Evolutionary conservation across 2,113 vertebrate species (phyloP), one percentile per base, ranked within the genome.

Genomic region (Nibea coibor): DNA sequence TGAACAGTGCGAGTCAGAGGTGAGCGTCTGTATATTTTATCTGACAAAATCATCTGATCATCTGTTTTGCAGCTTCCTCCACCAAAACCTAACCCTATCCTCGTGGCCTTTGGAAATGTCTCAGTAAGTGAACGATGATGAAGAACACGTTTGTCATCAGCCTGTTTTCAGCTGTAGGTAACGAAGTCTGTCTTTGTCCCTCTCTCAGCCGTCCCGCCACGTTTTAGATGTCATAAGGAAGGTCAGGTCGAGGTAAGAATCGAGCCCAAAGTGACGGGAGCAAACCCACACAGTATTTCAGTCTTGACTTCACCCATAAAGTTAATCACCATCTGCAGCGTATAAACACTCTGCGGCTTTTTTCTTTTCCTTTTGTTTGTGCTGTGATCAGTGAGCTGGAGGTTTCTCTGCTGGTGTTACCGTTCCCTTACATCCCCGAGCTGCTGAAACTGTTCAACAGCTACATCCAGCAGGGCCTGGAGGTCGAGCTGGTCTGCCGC

Each of bases 221-320:
- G 96, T 99, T 17, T 88, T 99, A 15, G 97, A 99, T 50, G 96
- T 97, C 71, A 95, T 99, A 81, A 99, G 95, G 94, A 98, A 98
- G 80, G 96, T 99, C 89, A 94, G 93, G 81, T 99, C 97, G 0
- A 99, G 98, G 98, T 99, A 85, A 94, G 86, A n/a, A 0, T 17
- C 17, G 4, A 63, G 9, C 6, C 15, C 26, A 62, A 12, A 2
- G 10, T 14, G 22, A 42, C 50, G 0, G 48, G 19, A 56, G 2
- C 15, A 45, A 56, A 42, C 19, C 16, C 10, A 24, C 20, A 1
- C 2, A 10, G n/a, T 45, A 2, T 22, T 67, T 35, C 15, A 24
- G 50, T 24, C 9, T 39, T 15, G 51, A 67, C 48, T 26, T 14
- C 2, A 56, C 12, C 4, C 19, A 9, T 10, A 5, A 19, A 58